Evolutionary conservation across 2,113 vertebrate genomes (phyloP).

Genomic region (Cyrtonyx montezumae): DNA sequence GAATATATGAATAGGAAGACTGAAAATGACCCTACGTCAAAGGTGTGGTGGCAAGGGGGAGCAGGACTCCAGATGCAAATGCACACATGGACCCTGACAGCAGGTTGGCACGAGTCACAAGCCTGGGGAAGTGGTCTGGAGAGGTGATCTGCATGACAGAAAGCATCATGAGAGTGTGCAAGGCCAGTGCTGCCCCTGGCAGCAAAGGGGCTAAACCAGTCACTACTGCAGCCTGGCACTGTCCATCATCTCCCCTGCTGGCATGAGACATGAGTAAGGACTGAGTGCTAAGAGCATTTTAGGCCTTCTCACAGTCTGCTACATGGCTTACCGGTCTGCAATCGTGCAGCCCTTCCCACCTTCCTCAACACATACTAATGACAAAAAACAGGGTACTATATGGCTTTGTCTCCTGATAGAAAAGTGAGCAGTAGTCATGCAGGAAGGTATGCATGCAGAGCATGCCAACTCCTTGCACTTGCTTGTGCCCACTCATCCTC

Average conservation of each 20-base stretch:
- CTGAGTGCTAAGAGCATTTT: accelerated
- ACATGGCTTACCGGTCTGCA: accelerated
- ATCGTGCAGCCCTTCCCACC: neutral
- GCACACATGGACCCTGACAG: accelerated
- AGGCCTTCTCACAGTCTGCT: accelerated
- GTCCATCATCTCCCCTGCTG: neutral
- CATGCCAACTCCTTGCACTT: neutral
- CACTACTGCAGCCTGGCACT: accelerated
- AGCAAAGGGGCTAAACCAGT: neutral
- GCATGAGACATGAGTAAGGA: too few relatives aligned
- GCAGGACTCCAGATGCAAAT: accelerated
- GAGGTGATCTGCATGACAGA: neutral
- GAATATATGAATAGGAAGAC: neutral
- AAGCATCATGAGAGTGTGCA: neutral
- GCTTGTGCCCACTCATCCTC: constrained; percentile 3
- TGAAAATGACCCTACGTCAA: neutral
- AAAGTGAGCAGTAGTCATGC: neutral
- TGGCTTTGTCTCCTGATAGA: neutral
- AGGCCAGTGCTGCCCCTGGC: neutral
- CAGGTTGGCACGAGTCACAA: neutral
- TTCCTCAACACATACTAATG: too few relatives aligned
- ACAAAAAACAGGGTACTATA: neutral
- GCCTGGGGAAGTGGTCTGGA: neutral
- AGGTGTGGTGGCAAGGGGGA: neutral
- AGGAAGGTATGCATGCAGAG: neutral